Evolutionary conservation across 2,888 invertebrate genomes (phyloP), one percentile per base, ranked within the genome.

Genomic region (Adelphocoris suturalis): DNA sequence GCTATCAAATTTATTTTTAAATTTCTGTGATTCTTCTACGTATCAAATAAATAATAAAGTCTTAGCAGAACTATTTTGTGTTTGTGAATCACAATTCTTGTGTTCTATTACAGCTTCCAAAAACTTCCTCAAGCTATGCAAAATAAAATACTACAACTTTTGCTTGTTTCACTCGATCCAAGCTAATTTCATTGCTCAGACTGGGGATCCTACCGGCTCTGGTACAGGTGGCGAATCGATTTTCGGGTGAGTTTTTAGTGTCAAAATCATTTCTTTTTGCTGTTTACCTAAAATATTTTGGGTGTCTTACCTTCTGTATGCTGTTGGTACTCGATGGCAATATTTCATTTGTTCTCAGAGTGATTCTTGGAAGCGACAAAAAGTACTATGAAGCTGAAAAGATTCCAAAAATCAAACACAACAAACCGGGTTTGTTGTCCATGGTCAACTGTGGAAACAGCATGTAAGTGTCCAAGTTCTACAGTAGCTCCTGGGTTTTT

Each of bases 71-170:
- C 7, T 4, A 37, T 37, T 37, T 37, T 37, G 2, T 37, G 7
- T 4, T 37, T 37, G 7, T 37, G 37, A 37, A 37, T 37, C 12
- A 52, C 48, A 48, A 48, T 48, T 48, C 7, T 13, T 7, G 52
- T 52, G 1, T 52, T 90, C 19, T 87, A n/a, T 47, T 48, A 75
- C 93, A 95, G 97, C 98, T 91, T 97, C 97, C 93, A 94, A 97
- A 86, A 99, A 99, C 94, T 99, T 99, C 93, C 93, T 99, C 91
- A 99, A 99, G 94, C 94, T 99, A 68, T 99, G 99, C 95, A 99
- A 99, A 94, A 95, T 98, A 92, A 99, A 99, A 93, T 99, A 98
- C 93, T 99, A 99, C 95, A 99, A 99, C 94, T 98, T 96, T 94
- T 97, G 97, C 93, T 94, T 99, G 52, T 98, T 99, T 93, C 98